Evolutionary conservation across 2,888 invertebrate species (phyloP), one percentile per base, ranked within the genome.

Genomic region (Tetramorium bicarinatum): DNA sequence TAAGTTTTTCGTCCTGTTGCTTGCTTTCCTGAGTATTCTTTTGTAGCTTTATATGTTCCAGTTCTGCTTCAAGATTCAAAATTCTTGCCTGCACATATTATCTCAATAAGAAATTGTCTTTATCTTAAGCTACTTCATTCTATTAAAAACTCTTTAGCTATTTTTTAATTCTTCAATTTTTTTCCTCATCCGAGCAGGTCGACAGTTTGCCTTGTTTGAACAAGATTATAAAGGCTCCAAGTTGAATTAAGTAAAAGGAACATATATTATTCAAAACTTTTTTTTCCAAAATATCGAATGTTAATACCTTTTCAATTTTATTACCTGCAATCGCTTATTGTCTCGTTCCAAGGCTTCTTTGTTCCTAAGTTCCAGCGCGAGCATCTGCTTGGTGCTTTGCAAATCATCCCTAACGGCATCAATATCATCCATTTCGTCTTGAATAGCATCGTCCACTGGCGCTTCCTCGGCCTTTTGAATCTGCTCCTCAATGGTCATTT

Each of bases 401-500:
- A 98, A 96, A 94, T 98, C 98, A 93, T 98, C 98, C 90, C 98
- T 96, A 25, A 98, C 97, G 93, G 97, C 98, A 92, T 98, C 98
- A 90, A 98, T 98, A 92, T 98, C 98, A 91, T 98, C 98, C 96
- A 98, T 96, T 93, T 98, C 98, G 93, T 98, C 98, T 0, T 95
- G 94, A 47, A 95, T 92, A 21, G 96, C 96, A 91, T 97, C 97
- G 1, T 93, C 94, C 11, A 94, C 93, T 3, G 94, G 89, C 7
- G 92, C 91, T 80, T 96, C 96, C 91, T 97, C 96, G n/a, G 96
- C 94, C 93, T 98, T 98, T 91, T 97, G 97, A 66, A 98, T 97
- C 95, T 98, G 98, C 93, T 98, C 98, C 93, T 98, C 98, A 89
- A 98, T 97, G 1, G 98, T 98, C 97, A 98, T 96, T 95, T 98